Evolutionary conservation across 2,113 vertebrate species (phyloP).

Genomic region (Ploceus nigricollis): DNA sequence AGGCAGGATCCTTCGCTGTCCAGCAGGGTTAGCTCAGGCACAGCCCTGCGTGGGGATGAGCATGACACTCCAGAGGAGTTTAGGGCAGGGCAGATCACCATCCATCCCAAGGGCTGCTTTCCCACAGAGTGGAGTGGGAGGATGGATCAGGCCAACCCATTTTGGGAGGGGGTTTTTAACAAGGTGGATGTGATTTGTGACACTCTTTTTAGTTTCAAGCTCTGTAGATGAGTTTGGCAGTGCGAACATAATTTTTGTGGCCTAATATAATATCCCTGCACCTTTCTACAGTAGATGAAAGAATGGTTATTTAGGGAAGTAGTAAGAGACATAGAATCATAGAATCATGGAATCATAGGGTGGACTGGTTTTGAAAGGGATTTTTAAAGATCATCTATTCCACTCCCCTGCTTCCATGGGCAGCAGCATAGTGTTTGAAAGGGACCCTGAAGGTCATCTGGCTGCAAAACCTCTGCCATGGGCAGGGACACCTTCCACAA

Average conservation of each 20-base stretch:
- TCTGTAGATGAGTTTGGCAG: not conserved
- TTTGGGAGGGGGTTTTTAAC: not conserved
- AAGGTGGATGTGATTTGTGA: not conserved
- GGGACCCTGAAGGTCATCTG: not conserved
- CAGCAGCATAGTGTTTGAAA: not conserved
- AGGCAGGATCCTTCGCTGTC: not conserved
- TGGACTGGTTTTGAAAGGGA: not conserved
- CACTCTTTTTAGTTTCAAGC: not conserved
- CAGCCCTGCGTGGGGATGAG: rapidly evolving
- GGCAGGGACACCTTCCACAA: not conserved
- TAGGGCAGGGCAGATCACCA: not conserved
- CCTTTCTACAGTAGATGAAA: not conserved
- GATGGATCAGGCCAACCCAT: not conserved
- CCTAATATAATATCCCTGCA: not conserved
- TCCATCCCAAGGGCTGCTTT: not conserved
- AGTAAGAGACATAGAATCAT: not conserved
- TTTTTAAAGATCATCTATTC: not conserved
- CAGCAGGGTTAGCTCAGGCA: not conserved
- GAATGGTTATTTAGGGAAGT: not conserved
- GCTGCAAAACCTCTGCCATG: not conserved
- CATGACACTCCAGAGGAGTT: not conserved
- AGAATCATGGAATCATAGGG: not conserved
- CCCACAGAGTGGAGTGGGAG: not conserved
- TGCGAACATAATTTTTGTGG: not conserved
- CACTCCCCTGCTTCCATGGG: rapidly evolving